Conservation (phyloP, 2,113 vertebrate genomes). For the Misgurnus anguillicaudatus region DNA sequence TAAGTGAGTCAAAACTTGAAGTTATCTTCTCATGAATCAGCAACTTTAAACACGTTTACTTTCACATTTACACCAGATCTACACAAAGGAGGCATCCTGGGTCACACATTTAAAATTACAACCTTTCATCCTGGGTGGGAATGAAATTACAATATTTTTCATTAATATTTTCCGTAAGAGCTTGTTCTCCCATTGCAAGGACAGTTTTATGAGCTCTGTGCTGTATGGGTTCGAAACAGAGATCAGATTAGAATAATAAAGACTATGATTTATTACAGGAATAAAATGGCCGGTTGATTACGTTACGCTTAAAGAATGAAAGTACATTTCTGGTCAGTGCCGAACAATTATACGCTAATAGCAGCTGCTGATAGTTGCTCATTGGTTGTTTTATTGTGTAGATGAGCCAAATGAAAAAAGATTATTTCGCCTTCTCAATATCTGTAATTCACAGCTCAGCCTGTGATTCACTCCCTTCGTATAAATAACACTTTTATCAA, state of each 20-base stretch:
- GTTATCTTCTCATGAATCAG: too few species aligned
- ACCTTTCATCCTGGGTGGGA: not conserved
- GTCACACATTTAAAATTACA: not conserved
- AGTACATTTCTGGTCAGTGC: constrained; percentile 55
- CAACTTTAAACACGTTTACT: too few species aligned
- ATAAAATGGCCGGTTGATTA: constrained; percentile 52
- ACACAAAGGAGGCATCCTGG: too few species aligned
- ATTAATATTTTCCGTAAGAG: not conserved
- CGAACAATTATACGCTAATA: constrained; percentile 62
- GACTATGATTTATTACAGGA: constrained; percentile 49
- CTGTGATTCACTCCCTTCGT: not conserved
- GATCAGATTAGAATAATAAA: constrained; percentile 56
- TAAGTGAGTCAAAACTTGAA: too few species aligned
- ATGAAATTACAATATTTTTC: constrained; percentile 3
- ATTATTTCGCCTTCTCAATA: constrained; percentile 5
- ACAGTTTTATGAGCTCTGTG: not conserved
- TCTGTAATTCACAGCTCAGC: constrained; percentile 9
- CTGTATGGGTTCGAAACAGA: constrained; percentile 29
- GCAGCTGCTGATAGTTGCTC: constrained; percentile 60
- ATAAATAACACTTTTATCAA: not conserved
- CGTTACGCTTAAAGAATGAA: constrained; percentile 57
- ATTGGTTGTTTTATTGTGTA: constrained; percentile 59
- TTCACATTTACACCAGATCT: too few species aligned
- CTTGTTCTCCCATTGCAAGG: constrained; percentile 5
- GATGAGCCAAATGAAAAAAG: constrained; percentile 63